Conservation (phyloP, 2,113 vertebrate genomes). For the Caracal caracal region DNA sequence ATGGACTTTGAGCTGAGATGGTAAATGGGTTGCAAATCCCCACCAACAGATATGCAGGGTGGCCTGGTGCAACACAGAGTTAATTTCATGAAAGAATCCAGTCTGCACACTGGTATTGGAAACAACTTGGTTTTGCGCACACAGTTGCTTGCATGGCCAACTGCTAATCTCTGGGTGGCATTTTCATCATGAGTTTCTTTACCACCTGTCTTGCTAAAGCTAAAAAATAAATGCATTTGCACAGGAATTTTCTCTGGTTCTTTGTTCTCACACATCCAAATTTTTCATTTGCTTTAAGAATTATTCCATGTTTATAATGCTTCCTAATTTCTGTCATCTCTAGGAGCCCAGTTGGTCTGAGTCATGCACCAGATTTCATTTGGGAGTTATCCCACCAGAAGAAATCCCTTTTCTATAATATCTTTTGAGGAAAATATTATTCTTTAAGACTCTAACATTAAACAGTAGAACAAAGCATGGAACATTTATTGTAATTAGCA, state of each 20-base stretch:
- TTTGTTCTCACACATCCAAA: slow-evolving; percentile 6
- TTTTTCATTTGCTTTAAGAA: slow-evolving; percentile 14
- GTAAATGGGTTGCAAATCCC: not conserved
- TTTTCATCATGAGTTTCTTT: slow-evolving; percentile 18
- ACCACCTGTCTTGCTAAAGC: slow-evolving; percentile 47
- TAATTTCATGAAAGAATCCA: not conserved
- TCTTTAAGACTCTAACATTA: not conserved
- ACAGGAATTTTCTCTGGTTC: slow-evolving; percentile 44
- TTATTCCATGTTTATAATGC: not conserved
- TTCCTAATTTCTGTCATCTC: not conserved
- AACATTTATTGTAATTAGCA: not conserved
- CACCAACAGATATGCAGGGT: not conserved
- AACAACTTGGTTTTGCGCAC: not conserved
- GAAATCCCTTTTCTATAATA: not conserved
- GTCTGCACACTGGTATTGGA: not conserved
- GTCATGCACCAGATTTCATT: not conserved
- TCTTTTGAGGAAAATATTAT: slow-evolving; percentile 26
- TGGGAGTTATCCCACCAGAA: slow-evolving; percentile 15
- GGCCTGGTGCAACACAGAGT: not conserved
- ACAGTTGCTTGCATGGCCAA: not conserved
- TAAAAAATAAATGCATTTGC: slow-evolving; percentile 71
- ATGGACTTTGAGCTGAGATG: not conserved
- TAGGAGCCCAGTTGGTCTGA: not conserved
- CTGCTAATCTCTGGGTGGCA: not conserved
- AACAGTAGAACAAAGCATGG: not conserved